These are phyloP conservation scores for Papilio xuthus DNA, from an alignment of 1,140 invertebrate genomes.

Conservation along the genomic window DNA sequence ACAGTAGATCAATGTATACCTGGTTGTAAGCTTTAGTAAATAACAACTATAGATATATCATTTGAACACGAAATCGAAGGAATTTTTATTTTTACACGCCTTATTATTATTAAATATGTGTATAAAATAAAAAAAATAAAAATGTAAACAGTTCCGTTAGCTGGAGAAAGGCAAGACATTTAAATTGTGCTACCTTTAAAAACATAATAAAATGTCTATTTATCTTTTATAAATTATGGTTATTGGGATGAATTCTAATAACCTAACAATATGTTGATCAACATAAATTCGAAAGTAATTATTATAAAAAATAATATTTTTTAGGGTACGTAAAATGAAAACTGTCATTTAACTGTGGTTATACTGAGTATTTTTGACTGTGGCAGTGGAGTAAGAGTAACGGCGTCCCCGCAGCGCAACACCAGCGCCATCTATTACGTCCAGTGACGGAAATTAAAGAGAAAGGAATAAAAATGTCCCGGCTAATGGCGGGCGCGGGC, in stretches of 20 bases:
- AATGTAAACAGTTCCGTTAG: too few relatives aligned
- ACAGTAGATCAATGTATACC: slow-evolving; percentile 8
- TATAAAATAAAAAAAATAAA: too few relatives aligned
- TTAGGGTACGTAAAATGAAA: neutral
- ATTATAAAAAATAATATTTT: neutral
- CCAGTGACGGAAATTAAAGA: slow-evolving; percentile 77
- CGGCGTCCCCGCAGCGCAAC: slow-evolving; percentile 62
- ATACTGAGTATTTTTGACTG: slow-evolving; percentile 30
- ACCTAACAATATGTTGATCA: too few relatives aligned
- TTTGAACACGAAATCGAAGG: neutral
- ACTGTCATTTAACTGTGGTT: neutral
- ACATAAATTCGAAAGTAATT: too few relatives aligned
- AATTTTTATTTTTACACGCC: too few relatives aligned
- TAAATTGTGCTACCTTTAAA: neutral
- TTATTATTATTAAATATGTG: too few relatives aligned
- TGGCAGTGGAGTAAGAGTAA: slow-evolving; percentile 37
- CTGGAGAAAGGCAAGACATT: too few relatives aligned
- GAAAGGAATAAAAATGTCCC: slow-evolving; percentile 78
- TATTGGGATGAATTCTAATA: too few relatives aligned
- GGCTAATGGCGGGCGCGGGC: slow-evolving; percentile 68
- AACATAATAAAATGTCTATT: too few relatives aligned
- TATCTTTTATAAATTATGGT: too few relatives aligned
- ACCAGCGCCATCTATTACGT: slow-evolving; percentile 73
- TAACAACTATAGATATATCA: neutral
- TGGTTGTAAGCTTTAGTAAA: neutral